Base-by-base conservation (phyloP, 2,797 vertebrate genomes). In the Chelon auratus region DNA sequence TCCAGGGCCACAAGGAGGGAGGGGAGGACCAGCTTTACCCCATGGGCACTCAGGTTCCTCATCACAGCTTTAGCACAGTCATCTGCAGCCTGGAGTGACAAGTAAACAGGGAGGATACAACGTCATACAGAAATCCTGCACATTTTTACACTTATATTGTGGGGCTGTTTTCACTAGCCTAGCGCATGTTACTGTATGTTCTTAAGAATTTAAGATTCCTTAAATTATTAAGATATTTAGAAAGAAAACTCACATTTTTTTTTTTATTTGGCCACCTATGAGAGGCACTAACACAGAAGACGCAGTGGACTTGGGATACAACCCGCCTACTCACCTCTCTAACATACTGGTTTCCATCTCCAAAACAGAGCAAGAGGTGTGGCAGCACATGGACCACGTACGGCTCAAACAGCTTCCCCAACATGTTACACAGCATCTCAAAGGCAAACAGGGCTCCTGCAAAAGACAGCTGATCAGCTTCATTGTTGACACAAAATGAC, bases 61-160 rank as follows among this genome's bases (percentile, higher is more conserved):
- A 99, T 99, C 85, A 99, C 98, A 1, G 97, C 98, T 86, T 99
- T 99, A 85, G 98, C 98, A 93, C 97, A 99, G 84, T 99, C 98
- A 86, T 99, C 98, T 90, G 98, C 97, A 83, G 98, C 98, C 98
- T 99, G 85, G 42, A 11, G 45, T 12, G 24, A 73, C 15, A 40
- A 7, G 18, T n/a, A 11, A 40, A 40, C 1, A 11, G 4, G n/a
- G 11, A 13, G 3, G 7, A 42, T 1, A 22, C 55, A 55, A 42
- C 10, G 4, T 40, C 2, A 43, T 3, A 56, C 9, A 45, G n/a
- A 4, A 14, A 37, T 17, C 5, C 5, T 15, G 5, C 17, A 55
- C 20, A 45, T 42, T 42, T 45, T 45, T n/a, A 47, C 17, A 47
- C 43, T 5, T 12, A 42, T 14, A 42, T 42, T 42, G 13, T 42